A percentile compares a stretch with the other conserved stretches of the same genome.
phyloP scores from a whole-genome alignment of 2,888 invertebrate genomes.

The Drosophila mercatorum region DNA sequence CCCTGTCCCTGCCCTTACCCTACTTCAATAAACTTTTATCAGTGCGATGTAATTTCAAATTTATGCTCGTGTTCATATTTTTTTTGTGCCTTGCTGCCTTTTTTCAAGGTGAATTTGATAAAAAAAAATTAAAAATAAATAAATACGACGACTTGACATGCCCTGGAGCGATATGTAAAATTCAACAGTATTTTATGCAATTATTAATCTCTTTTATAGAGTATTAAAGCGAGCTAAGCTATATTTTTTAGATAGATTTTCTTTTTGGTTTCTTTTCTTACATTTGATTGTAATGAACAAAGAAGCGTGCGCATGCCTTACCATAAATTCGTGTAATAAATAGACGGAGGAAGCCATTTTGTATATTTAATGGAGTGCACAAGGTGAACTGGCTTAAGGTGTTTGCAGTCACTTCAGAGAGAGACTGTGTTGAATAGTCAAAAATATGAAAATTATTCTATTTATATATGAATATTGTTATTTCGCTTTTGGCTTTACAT shows the following conservation, averaged over 20 bases:
- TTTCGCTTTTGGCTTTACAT: too few relatives aligned
- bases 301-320: neutral
- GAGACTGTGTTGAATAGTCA: neutral
- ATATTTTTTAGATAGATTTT: neutral
- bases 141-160: slow-evolving; percentile 4
- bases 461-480: too few relatives aligned
- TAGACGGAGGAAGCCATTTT: slow-evolving; percentile 8
- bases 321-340: neutral
- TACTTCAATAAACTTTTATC: slow-evolving; percentile 45
- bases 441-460: neutral
- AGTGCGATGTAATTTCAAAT: slow-evolving; percentile 64
- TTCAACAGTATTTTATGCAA: neutral
- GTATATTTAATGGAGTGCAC: slow-evolving; percentile 28
- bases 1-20: neutral
- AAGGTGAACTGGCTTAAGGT: slow-evolving; percentile 40
- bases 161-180: slow-evolving; percentile 13
- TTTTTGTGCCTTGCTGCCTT: slow-evolving; percentile 27
- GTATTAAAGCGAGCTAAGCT: neutral
- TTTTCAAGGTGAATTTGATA: slow-evolving; percentile 76
- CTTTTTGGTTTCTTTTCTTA: neutral
- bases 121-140: slow-evolving; percentile 25
- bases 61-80: slow-evolving; percentile 35
- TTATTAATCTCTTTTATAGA: neutral
- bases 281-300: neutral
- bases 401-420: neutral